A percentile compares a stretch with the other conserved stretches of the same genome.
Evolutionary conservation across 2,888 invertebrate species (phyloP).

Genomic region (Netelia fuscicornis): DNA sequence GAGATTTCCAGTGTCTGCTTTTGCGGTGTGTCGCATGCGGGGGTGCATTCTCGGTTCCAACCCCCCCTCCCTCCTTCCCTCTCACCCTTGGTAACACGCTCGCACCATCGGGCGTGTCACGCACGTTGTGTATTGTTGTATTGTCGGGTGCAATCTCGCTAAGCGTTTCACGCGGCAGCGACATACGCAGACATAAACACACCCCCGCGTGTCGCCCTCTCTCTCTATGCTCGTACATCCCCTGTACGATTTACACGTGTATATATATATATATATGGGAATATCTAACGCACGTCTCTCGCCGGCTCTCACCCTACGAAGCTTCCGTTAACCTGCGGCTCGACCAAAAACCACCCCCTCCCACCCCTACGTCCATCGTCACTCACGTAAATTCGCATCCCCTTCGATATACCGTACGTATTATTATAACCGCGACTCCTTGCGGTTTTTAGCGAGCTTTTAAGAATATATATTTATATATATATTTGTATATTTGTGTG

Average conservation of each 20-base stretch:
- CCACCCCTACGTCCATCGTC: slow-evolving; percentile 12
- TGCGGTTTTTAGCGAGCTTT: slow-evolving; percentile 52
- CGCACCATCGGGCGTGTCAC: slow-evolving; percentile 84
- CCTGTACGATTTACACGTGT: neutral
- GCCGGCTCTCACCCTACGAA: neutral
- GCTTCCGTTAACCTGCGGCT: slow-evolving; percentile 57
- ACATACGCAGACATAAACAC: slow-evolving; percentile 73
- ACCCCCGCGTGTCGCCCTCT: slow-evolving; percentile 69
- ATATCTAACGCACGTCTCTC: slow-evolving; percentile 3
- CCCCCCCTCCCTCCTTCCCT: slow-evolving; percentile 24
- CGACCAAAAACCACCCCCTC: slow-evolving; percentile 30
- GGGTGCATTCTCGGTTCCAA: slow-evolving; percentile 55
- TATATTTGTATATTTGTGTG: neutral
- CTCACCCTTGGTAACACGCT: slow-evolving; percentile 72
- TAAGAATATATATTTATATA: slow-evolving; percentile 2
- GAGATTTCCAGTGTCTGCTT: slow-evolving; percentile 82
- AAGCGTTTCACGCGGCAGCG: slow-evolving; percentile 82
- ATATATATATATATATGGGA: neutral
- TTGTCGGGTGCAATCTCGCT: slow-evolving; percentile 85
- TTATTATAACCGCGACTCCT: slow-evolving; percentile 60
- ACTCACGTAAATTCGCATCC: slow-evolving; percentile 17
- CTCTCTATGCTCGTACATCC: slow-evolving; percentile 58
- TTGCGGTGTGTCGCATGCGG: slow-evolving; percentile 45
- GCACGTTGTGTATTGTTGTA: slow-evolving; percentile 83
- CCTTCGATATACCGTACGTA: slow-evolving; percentile 75